phyloP scores from a whole-genome alignment of 2,797 vertebrate species.

The Bufotes viridis region DNA sequence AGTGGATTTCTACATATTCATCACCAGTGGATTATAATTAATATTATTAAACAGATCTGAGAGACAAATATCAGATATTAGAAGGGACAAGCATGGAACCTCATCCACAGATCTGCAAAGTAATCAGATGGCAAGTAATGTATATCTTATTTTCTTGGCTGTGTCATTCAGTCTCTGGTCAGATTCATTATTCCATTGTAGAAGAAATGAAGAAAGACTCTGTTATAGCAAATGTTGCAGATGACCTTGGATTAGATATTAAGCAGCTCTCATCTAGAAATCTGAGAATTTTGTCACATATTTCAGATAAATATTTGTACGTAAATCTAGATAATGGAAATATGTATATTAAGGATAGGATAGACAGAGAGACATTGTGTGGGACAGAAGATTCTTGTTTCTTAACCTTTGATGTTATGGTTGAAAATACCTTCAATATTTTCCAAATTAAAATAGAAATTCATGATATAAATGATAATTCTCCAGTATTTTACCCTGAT shows the following conservation, averaged over 20 bases:
- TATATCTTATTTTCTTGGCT: slow-evolving; percentile 50
- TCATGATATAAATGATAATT: slow-evolving; percentile 70
- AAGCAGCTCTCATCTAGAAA: slow-evolving; percentile 46
- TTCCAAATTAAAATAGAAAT: slow-evolving; percentile 73
- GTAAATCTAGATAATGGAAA: slow-evolving; percentile 45
- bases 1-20: background rate
- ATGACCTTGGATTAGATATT: slow-evolving; percentile 74
- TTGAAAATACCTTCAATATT: slow-evolving; percentile 77
- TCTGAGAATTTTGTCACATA: slow-evolving; percentile 9
- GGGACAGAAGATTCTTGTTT: slow-evolving; percentile 64
- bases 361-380: slow-evolving; percentile 68
- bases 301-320: slow-evolving; percentile 48
- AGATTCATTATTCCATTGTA: slow-evolving; percentile 81
- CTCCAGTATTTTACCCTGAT: slow-evolving; percentile 65
- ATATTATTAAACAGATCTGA: too few species aligned
- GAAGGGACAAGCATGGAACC: background rate
- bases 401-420: slow-evolving; percentile 76
- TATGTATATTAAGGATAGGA: slow-evolving; percentile 52
- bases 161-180: slow-evolving; percentile 64
- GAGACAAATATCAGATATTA: too few species aligned
- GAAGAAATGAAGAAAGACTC: slow-evolving; percentile 82
- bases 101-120: background rate
- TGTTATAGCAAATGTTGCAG: slow-evolving; percentile 81
- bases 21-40: slow-evolving; percentile 1
- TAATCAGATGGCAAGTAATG: slow-evolving; percentile 53